These are phyloP conservation scores for Pteropus alecto DNA, from an alignment of 2,113 vertebrate genomes.

Conservation along the genomic window DNA sequence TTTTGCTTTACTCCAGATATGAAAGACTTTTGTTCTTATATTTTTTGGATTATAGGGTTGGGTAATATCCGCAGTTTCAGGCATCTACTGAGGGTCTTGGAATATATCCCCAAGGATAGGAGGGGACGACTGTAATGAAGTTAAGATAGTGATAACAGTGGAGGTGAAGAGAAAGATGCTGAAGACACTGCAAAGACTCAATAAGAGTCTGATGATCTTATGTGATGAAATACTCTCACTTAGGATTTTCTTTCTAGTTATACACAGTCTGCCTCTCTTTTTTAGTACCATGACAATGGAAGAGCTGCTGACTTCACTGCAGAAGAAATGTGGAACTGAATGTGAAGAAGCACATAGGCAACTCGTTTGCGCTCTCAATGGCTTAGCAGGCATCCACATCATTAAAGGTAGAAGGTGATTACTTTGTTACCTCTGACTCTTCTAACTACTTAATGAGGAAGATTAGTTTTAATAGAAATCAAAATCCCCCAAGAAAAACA, in stretches of 20 bases:
- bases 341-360: constrained; percentile 98
- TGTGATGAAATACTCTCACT: not conserved
- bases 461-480: not conserved
- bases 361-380: constrained; percentile 97
- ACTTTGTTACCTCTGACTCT: constrained; percentile 8
- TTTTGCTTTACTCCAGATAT: not conserved
- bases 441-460: not conserved
- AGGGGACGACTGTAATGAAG: not conserved
- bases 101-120: not conserved
- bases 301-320: constrained; percentile 94
- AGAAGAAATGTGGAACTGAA: constrained; percentile 97
- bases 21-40: not conserved
- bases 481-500: not conserved
- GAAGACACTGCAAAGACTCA: not conserved
- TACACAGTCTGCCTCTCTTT: constrained; percentile 56
- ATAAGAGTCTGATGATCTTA: not conserved
- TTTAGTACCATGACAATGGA: constrained; percentile 99
- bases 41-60: not conserved
- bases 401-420: constrained; percentile 91
- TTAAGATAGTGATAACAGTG: not conserved
- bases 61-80: not conserved
- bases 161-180: not conserved
- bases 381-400: constrained; percentile 98
- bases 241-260: constrained; percentile 6
- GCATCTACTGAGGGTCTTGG: not conserved